Base-by-base conservation (phyloP, 1,140 invertebrate species). In the Harpegnathos saltator region DNA sequence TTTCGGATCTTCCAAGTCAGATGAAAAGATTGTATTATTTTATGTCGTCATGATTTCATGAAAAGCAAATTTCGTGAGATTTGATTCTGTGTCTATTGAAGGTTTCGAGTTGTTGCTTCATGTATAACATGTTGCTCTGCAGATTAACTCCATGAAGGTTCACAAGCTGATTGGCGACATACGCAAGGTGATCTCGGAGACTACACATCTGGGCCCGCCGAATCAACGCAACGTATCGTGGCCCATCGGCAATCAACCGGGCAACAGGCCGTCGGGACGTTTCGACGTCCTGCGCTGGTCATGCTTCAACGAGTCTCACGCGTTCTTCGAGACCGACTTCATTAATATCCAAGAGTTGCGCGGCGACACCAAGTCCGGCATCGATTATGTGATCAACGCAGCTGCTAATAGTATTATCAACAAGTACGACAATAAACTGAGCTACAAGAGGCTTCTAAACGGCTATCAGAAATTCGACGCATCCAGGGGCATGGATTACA, bases 231-330 rank as follows among this genome's bases (percentile, higher is more conserved):
- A 95, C 90, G 89, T 94, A 65, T 95, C 95, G 0, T 99, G 98
- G 98, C 98, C 98, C 1, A 92, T 97, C 80, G 98, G 98, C n/a
- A 96, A 97, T 90, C 95, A 96, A 48, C 94, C 95, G 44, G 95
- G 95, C 2, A 96, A 95, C 82, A 96, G 95, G 82, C 96, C 97
- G 9, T 94, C 95, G 22, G 96, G 95, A 85, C 96, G 98, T 80
- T 99, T 98, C 95, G 98, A 99, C 94, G 95, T 98, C 72, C 95
- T 98, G 24, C 96, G 95, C 29, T 98, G 97, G 97, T 96, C 97
- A 26, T 96, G 97, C 91, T 97, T 99, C 90, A 98, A 98, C 91
- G 94, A 94, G 58, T 97, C 97, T n/a, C 97, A 98, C 91, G 95
- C 97, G 22, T 98, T 97, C 91, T 95, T 97, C 89, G 95, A 96